phyloP scores from a whole-genome alignment of 2,888 invertebrate genomes.

The Hesperia comma region DNA sequence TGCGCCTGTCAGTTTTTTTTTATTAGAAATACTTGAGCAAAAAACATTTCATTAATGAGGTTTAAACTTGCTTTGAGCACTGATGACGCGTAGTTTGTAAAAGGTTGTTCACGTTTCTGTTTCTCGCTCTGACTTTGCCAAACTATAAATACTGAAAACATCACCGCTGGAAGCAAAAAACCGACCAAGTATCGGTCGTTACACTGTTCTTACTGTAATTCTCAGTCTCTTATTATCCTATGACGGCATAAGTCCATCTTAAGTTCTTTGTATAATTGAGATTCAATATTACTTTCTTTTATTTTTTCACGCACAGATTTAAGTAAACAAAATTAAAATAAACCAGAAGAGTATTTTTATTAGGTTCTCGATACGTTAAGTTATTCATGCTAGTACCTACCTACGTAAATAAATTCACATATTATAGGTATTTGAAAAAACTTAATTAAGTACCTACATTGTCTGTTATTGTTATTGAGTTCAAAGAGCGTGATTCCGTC shows the following conservation, averaged over 20 bases:
- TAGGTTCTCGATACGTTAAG: no score
- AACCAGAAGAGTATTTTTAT: no score
- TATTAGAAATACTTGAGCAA: constrained; percentile 7
- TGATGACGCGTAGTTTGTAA: constrained; percentile 13
- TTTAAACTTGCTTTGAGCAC: constrained; percentile 6
- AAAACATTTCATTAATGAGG: constrained; percentile 40
- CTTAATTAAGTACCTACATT: no score
- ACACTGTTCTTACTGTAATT: constrained; percentile 29
- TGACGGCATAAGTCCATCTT: constrained; percentile 29
- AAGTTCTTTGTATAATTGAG: neutral
- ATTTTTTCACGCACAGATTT: neutral
- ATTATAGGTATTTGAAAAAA: no score
- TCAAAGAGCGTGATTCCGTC: constrained; percentile 7
- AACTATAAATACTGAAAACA: constrained; percentile 48
- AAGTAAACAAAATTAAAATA: no score
- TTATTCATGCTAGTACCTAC: no score
- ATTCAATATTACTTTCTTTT: neutral
- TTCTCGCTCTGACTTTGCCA: constrained; percentile 42
- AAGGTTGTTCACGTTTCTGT: constrained; percentile 47
- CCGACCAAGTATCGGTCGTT: constrained; percentile 42
- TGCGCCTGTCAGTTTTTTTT: constrained; percentile 21
- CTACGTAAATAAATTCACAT: no score
- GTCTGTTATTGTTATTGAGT: neutral
- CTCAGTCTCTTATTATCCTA: constrained; percentile 26
- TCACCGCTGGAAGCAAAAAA: constrained; percentile 46